phyloP scores from a whole-genome alignment of 1,140 invertebrate species.

The Halyomorpha halys region DNA sequence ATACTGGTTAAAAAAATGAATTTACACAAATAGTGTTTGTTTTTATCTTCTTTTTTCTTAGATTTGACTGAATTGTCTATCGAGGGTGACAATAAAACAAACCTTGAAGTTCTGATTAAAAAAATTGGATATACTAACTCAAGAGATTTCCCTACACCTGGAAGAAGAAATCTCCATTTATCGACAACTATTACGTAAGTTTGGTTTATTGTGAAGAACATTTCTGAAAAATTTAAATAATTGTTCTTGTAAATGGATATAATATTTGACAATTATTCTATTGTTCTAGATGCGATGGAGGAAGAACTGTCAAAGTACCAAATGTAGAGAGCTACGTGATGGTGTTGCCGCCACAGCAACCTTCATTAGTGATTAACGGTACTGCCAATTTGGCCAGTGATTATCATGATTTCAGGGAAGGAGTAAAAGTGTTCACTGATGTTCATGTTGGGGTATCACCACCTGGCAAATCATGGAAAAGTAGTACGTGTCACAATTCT shows the following conservation, averaged over 20 bases:
- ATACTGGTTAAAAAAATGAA: no score
- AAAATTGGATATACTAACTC: constrained; percentile 85
- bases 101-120: constrained; percentile 75
- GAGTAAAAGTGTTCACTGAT: constrained; percentile 74
- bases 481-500: constrained; percentile 31
- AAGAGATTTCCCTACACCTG: constrained; percentile 82
- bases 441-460: constrained; percentile 54
- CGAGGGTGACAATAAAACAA: constrained; percentile 77
- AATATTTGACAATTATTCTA: neutral
- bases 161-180: constrained; percentile 74
- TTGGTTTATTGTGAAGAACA: neutral
- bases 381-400: constrained; percentile 70
- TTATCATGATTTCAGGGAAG: constrained; percentile 72
- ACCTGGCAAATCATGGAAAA: constrained; percentile 37
- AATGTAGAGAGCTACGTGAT: constrained; percentile 73
- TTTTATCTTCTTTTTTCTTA: constrained; percentile 37
- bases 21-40: no score
- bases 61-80: constrained; percentile 85
- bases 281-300: constrained; percentile 51
- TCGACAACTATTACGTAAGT: constrained; percentile 62
- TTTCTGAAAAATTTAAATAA: neutral
- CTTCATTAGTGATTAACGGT: constrained; percentile 72
- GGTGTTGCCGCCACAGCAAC: constrained; percentile 73
- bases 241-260: neutral
- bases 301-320: constrained; percentile 57